phyloP scores from a whole-genome alignment of 2,113 vertebrate genomes.

The Sylvilagus bachmani region DNA sequence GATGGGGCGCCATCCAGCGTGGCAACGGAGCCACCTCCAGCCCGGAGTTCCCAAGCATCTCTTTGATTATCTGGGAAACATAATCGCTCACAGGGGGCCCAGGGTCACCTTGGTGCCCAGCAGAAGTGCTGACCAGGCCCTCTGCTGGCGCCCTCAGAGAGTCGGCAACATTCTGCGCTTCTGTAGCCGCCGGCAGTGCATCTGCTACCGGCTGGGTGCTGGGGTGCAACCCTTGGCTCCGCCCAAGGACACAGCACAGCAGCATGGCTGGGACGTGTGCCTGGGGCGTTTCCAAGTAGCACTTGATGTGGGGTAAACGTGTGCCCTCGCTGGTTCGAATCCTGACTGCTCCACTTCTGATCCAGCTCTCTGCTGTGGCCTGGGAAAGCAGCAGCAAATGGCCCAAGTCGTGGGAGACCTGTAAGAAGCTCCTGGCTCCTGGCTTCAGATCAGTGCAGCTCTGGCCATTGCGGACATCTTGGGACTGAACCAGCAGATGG shows the following conservation, averaged over 20 bases:
- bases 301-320: accelerated
- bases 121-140: accelerated
- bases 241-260: background rate
- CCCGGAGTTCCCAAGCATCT: accelerated
- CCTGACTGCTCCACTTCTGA: too few relatives aligned
- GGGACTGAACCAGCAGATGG: too few relatives aligned
- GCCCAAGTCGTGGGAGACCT: too few relatives aligned
- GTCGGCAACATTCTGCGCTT: accelerated
- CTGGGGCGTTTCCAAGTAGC: accelerated
- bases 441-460: too few relatives aligned
- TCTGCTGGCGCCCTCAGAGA: background rate
- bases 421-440: too few relatives aligned
- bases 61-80: background rate
- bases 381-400: too few relatives aligned
- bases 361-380: too few relatives aligned
- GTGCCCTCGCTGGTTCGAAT: background rate
- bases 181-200: accelerated
- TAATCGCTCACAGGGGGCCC: accelerated
- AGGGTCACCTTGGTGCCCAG: accelerated
- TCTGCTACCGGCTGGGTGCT: accelerated
- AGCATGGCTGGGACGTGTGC: accelerated
- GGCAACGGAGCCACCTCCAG: accelerated
- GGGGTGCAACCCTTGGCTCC: accelerated
- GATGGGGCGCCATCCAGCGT: accelerated
- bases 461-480: too few relatives aligned